Evolutionary conservation across 2,888 invertebrate species (phyloP).

Genomic region (Cremastobaeus sp.): DNA sequence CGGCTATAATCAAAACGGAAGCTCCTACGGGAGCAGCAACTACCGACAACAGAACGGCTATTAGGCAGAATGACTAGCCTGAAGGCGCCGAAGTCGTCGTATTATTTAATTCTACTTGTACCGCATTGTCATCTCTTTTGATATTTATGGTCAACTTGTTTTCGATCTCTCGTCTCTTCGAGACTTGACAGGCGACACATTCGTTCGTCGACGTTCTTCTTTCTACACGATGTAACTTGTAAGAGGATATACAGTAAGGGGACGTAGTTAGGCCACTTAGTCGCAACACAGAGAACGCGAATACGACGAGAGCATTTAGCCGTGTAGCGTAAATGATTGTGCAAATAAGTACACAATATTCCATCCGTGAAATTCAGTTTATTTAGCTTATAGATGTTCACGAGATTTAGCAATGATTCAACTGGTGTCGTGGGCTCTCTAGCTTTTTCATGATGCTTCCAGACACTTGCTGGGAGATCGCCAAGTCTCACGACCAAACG

Average conservation of each 20-base stretch:
- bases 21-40: conserved; percentile 66
- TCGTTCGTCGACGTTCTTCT: conserved; percentile 30
- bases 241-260: conserved; percentile 32
- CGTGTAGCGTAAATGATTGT: conserved; percentile 38
- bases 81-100: neutral
- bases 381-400: conserved; percentile 40
- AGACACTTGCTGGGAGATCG: neutral
- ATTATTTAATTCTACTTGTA: neutral
- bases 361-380: conserved; percentile 37
- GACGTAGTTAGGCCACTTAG: conserved; percentile 43
- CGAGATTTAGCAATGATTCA: conserved; percentile 7
- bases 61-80: conserved; percentile 63
- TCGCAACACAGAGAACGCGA: conserved; percentile 32
- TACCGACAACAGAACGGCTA: conserved; percentile 74
- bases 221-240: conserved; percentile 42
- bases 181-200: neutral
- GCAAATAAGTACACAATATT: conserved; percentile 46
- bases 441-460: too few relatives aligned
- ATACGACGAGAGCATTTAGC: conserved; percentile 25
- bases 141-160: conserved; percentile 16
- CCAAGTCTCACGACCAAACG: neutral
- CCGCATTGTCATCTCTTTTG: conserved; percentile 5
- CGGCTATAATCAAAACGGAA: conserved; percentile 70
- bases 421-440: too few relatives aligned
- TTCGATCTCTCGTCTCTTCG: conserved; percentile 1